Evolutionary conservation across 2,797 vertebrate genomes (phyloP), one percentile per base, ranked within the genome.

Genomic region (Myripristis jacobus): DNA sequence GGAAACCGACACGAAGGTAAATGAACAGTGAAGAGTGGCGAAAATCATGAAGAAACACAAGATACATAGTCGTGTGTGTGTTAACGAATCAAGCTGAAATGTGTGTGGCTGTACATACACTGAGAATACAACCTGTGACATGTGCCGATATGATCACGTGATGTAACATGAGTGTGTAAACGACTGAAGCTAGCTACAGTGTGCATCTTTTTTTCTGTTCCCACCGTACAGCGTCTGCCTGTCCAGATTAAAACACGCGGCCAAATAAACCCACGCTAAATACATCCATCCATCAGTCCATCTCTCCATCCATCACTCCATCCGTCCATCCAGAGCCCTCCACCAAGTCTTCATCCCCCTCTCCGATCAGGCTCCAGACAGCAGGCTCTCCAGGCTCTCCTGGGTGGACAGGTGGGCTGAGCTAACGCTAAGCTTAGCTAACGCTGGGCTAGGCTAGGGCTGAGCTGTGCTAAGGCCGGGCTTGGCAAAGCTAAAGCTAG

Each of bases 401-500:
- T 86, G 80, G 84, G 69, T 85, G 70, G 71, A 77, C 80, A 77
- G 77, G 55, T 41, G 29, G 66, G 75, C 60, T 68, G 53, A 68
- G 78, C 55, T 81, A 77, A 85, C 64, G 62, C 84, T 72, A 75
- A 66, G 66, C 79, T 86, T 82, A 75, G 88, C 80, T 75, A 66
- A 87, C 54, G 75, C 78, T 82, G 66, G 71, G 60, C 89, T 85
- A 85, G 88, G 81, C 85, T 86, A 80, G 77, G 43, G 43, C 55
- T 83, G 77, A 84, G 80, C 82, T 52, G 11, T 1, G 69, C 47
- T 34, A 65, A 82, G 82, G 77, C 88, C 84, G 74, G 76, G 76
- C 75, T 84, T 57, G 73, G 78, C 75, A 65, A 87, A 81, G 89
- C 88, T 84, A 52, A 80, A 81, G 65, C 79, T 87, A 81, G 87